phyloP scores from a whole-genome alignment of 2,113 vertebrate genomes.

The Proterorhinus semilunaris region DNA sequence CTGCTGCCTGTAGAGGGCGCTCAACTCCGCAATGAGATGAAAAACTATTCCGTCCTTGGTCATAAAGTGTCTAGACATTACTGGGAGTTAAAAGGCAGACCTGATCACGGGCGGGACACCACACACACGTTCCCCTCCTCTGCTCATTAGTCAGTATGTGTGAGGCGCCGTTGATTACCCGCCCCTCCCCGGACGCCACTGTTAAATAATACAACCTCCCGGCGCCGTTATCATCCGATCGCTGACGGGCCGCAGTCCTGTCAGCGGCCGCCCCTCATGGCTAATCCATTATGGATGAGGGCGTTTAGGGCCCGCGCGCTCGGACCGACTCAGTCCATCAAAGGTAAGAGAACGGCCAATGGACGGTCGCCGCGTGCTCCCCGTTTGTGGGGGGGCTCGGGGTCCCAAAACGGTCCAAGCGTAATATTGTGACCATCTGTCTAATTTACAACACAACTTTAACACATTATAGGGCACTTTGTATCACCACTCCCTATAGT shows the following conservation, averaged over 20 bases:
- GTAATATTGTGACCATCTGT: too few species aligned
- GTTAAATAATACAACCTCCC: slow-evolving; percentile 54
- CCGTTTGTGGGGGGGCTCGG: too few species aligned
- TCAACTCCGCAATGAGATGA: too few species aligned
- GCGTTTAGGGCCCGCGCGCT: slow-evolving; percentile 39
- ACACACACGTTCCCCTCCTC: background rate
- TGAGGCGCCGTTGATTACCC: slow-evolving; percentile 60
- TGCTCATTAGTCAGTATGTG: slow-evolving; percentile 15
- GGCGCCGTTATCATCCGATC: slow-evolving; percentile 43
- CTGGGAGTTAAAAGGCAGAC: too few species aligned
- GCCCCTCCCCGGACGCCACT: slow-evolving; percentile 26
- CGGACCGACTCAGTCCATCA: slow-evolving; percentile 33
- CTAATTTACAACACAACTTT: too few species aligned
- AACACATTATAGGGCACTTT: too few species aligned
- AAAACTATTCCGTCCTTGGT: too few species aligned
- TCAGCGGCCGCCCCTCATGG: slow-evolving; percentile 47
- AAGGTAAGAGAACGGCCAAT: slow-evolving; percentile 6
- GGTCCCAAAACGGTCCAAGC: too few species aligned
- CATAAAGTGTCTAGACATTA: too few species aligned
- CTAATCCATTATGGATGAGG: slow-evolving; percentile 61
- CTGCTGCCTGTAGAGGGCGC: too few species aligned
- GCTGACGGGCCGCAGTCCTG: slow-evolving; percentile 35
- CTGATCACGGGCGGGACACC: too few species aligned
- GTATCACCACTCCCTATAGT: too few species aligned
- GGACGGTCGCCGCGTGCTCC: background rate